Percentiles rank a stretch among this genome's conserved stretches.
Conservation (phyloP, 2,888 invertebrate genomes). For the Oxytorus armatus region DNA sequence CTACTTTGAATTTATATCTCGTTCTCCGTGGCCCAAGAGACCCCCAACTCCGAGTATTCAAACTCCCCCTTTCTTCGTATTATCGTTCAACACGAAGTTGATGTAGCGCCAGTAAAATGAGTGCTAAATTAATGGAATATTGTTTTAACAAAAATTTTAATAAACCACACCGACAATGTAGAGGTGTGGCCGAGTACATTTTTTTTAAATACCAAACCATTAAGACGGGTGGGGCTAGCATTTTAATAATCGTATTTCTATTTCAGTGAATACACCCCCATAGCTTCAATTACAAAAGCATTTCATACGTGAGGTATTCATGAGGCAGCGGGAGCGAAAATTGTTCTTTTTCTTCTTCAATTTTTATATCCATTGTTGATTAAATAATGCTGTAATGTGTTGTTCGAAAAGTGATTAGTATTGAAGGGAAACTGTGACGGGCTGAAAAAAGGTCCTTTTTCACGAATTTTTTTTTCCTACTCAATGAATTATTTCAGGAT, state of each 20-base stretch:
- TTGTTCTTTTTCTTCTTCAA: too few relatives aligned
- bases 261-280: background rate
- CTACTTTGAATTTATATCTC: slow-evolving; percentile 83
- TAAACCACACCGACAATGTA: background rate
- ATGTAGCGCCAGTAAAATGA: slow-evolving; percentile 3
- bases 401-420: too few relatives aligned
- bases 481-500: too few relatives aligned
- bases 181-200: background rate
- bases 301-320: background rate
- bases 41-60: slow-evolving; percentile 29
- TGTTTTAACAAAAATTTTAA: background rate
- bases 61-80: slow-evolving; percentile 42
- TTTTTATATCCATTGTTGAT: background rate
- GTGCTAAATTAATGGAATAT: slow-evolving; percentile 16
- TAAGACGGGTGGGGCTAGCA: background rate
- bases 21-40: slow-evolving; percentile 47
- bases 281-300: too few relatives aligned
- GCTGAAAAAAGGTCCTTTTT: too few relatives aligned
- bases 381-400: background rate
- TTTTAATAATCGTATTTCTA: background rate
- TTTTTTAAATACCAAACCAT: background rate
- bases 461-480: too few relatives aligned
- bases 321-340: too few relatives aligned
- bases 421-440: too few relatives aligned
- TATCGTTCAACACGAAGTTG: slow-evolving; percentile 37